Evolutionary conservation across 2,113 vertebrate genomes (phyloP), one percentile per base, ranked within the genome.

Genomic region (Pardalotus punctatus): DNA sequence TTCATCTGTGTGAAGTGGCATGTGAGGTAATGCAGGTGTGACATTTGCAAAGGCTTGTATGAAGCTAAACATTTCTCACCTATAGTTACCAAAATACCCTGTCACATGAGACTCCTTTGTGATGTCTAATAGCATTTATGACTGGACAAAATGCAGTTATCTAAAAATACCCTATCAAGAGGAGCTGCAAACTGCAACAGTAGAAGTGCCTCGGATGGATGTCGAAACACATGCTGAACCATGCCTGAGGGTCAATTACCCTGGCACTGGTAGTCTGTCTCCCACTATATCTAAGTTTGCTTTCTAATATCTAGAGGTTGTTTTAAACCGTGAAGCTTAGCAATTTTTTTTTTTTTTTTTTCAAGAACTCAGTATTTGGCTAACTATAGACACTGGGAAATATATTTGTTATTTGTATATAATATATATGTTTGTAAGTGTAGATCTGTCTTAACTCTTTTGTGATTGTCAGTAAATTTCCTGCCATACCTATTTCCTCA

Each of bases 11-110:
- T 64, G 62, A 85, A 90, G 62, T 64, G 71, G 16, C 4, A 0
- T 58, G 38, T 92, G 94, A 94, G 69, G 60, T 95, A 81, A 94
- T 64, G 65, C 60, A 81, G 76, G 67, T 86, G 80, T 92, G 93
- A 91, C 74, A 14, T 48, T 25, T 35, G 36, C 64, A 28, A 54
- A 25, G 33, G 45, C 81, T 80, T 19, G 20, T 23, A 24, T 29
- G 58, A 31, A 74, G 83, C 69, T 31, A 17, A 81, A 38, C 33
- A 8, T 40, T 72, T 79, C 78, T 58, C 3, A 3, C 47, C 47
- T 18, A 0, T 16, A 47, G 58, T 77, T 78, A 71, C 51, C 54
- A 67, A 78, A 54, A 71, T 66, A 71, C 8, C 57, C 88, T 66
- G 85, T 73, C 50, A 56, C 40, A 6, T 1, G 15, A 9, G 33